phyloP scores from a whole-genome alignment of 2,888 invertebrate genomes.

The Didymodactylos carnosus region DNA sequence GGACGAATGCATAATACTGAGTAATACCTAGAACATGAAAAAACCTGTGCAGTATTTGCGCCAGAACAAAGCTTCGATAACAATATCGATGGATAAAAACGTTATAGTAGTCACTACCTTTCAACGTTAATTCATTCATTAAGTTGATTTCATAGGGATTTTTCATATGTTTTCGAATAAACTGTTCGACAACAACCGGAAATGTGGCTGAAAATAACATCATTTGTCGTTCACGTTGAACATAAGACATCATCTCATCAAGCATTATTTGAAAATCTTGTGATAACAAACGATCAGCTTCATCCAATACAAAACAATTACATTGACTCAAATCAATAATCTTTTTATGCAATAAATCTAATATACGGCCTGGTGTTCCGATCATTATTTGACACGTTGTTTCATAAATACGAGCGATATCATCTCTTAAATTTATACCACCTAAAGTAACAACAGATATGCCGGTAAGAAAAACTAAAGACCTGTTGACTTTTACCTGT shows the following conservation, averaged over 20 bases:
- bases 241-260: constrained; percentile 74
- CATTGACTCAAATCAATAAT: constrained; percentile 82
- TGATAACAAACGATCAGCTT: constrained; percentile 43
- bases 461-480: too few species aligned
- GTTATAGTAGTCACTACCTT: too few species aligned
- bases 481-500: too few species aligned
- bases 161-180: constrained; percentile 85
- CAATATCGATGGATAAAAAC: too few species aligned
- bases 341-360: constrained; percentile 96
- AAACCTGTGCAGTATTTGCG: too few species aligned
- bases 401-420: constrained; percentile 96
- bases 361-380: constrained; percentile 94
- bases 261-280: constrained; percentile 98
- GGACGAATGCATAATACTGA: constrained; percentile 98
- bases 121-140: constrained; percentile 95
- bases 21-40: too few species aligned
- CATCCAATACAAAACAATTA: constrained; percentile 45
- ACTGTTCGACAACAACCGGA: constrained; percentile 89
- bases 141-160: constrained; percentile 93
- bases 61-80: too few species aligned
- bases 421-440: constrained; percentile 75
- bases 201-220: constrained; percentile 96
- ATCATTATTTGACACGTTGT: constrained; percentile 98
- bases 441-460: too few species aligned
- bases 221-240: constrained; percentile 87